phyloP scores from a whole-genome alignment of 2,113 vertebrate species.

The Ptychochromis oligacanthus region DNA sequence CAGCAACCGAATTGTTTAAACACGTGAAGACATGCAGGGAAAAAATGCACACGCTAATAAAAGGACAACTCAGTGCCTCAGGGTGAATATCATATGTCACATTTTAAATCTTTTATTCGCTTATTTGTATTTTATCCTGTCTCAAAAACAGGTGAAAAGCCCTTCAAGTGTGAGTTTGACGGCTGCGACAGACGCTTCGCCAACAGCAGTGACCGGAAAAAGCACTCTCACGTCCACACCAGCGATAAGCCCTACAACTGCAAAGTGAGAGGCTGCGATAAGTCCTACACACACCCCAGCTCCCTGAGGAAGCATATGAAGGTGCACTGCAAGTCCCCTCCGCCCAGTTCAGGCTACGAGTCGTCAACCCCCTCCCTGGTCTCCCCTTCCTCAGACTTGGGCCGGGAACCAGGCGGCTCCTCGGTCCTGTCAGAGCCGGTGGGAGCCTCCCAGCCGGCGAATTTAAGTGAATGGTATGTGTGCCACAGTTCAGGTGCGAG shows the following conservation, averaged over 20 bases:
- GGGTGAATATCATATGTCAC: neutral
- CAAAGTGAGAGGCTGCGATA: slow-evolving; percentile 98
- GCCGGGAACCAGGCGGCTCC: slow-evolving; percentile 85
- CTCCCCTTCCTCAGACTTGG: slow-evolving; percentile 92
- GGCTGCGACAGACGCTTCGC: slow-evolving; percentile 98
- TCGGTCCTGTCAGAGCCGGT: slow-evolving; percentile 82
- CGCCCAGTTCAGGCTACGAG: slow-evolving; percentile 94
- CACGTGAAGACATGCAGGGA: neutral
- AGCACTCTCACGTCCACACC: slow-evolving; percentile 98
- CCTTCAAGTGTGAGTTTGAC: slow-evolving; percentile 97
- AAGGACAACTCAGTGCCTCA: neutral
- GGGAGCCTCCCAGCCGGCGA: slow-evolving; percentile 85
- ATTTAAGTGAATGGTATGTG: slow-evolving; percentile 98
- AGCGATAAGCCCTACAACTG: slow-evolving; percentile 99
- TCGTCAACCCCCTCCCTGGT: slow-evolving; percentile 91
- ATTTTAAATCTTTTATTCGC: neutral
- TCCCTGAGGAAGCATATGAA: slow-evolving; percentile 99
- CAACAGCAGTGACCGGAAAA: slow-evolving; percentile 99
- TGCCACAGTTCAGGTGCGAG: slow-evolving; percentile 87
- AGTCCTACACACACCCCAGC: slow-evolving; percentile 99
- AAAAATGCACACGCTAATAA: neutral
- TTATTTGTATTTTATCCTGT: neutral
- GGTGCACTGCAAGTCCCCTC: slow-evolving; percentile 97
- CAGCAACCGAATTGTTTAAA: too few species aligned
- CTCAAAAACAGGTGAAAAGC: slow-evolving; percentile 89